phyloP scores from a whole-genome alignment of 2,797 vertebrate genomes.

The Micropoecilia bifurca region DNA sequence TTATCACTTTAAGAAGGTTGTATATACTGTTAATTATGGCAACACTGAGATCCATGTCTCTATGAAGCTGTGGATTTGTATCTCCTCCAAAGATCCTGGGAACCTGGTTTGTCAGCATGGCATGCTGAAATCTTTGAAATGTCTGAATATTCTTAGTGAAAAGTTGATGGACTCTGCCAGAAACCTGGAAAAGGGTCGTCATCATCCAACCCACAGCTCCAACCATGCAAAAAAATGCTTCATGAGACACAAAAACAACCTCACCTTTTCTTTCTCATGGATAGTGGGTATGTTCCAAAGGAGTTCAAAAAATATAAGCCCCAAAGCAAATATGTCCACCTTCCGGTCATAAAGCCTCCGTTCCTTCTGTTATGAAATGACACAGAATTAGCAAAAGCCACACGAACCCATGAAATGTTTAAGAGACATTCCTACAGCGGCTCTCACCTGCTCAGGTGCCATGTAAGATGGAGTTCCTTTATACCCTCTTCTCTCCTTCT shows the following conservation, averaged over 20 bases:
- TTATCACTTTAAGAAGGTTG: too few species aligned
- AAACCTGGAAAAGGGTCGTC: not conserved
- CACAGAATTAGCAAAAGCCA: conserved; percentile 6
- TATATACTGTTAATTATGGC: too few species aligned
- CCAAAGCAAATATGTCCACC: conserved; percentile 82
- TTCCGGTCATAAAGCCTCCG: conserved; percentile 66
- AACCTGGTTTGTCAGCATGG: not conserved
- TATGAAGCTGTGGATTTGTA: not conserved
- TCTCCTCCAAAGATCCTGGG: not conserved
- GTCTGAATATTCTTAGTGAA: not conserved
- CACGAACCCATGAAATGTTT: not conserved
- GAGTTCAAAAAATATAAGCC: conserved; percentile 81
- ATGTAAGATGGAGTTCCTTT: conserved; percentile 86
- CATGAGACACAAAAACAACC: conserved; percentile 10
- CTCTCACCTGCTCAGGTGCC: conserved; percentile 92
- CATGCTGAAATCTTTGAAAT: not conserved
- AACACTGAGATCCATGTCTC: not conserved
- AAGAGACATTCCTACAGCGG: not conserved
- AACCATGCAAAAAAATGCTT: not conserved
- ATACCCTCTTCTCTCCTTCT: conserved; percentile 63
- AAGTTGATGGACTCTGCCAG: not conserved
- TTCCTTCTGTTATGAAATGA: conserved; percentile 61
- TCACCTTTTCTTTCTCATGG: conserved; percentile 51
- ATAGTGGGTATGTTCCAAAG: conserved; percentile 60
- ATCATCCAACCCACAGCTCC: not conserved